These are phyloP conservation scores for Pristionchus exspectatus DNA, from an alignment of 2,888 invertebrate genomes.

Conservation along the genomic window DNA sequence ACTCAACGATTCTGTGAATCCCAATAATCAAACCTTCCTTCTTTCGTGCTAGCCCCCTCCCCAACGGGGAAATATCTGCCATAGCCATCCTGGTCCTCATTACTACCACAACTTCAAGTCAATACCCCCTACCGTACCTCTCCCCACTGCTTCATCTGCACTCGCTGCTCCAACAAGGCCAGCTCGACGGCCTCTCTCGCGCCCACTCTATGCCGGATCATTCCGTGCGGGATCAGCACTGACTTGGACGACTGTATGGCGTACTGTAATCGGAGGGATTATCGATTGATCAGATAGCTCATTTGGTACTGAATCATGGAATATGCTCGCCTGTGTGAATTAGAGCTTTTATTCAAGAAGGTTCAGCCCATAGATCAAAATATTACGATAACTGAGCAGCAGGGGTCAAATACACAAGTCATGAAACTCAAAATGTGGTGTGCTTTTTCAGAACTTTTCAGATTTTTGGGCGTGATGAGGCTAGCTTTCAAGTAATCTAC, in stretches of 20 bases:
- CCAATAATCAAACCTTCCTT: too few species aligned
- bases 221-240: conserved; percentile 89
- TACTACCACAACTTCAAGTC: not conserved
- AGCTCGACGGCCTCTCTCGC: conserved; percentile 86
- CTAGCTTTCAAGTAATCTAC: too few species aligned
- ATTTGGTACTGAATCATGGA: not conserved
- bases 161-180: conserved; percentile 92
- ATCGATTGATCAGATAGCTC: not conserved
- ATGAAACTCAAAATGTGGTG: too few species aligned
- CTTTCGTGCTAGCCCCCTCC: too few species aligned
- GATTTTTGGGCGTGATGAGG: too few species aligned
- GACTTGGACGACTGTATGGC: conserved; percentile 85
- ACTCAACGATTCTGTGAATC: too few species aligned
- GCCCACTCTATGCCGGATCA: conserved; percentile 80
- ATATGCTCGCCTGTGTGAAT: not conserved
- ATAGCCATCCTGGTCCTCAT: too few species aligned
- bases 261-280: conserved; percentile 61
- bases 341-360: too few species aligned
- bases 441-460: too few species aligned
- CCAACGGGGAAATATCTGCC: too few species aligned
- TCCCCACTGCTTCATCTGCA: conserved; percentile 83
- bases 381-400: too few species aligned
- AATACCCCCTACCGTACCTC: conserved; percentile 54
- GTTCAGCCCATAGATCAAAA: not conserved
- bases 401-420: too few species aligned